A percentile compares a stretch with the other conserved stretches of the same genome.
phyloP scores from a whole-genome alignment of 2,113 vertebrate species.

The Zapus hudsonius region DNA sequence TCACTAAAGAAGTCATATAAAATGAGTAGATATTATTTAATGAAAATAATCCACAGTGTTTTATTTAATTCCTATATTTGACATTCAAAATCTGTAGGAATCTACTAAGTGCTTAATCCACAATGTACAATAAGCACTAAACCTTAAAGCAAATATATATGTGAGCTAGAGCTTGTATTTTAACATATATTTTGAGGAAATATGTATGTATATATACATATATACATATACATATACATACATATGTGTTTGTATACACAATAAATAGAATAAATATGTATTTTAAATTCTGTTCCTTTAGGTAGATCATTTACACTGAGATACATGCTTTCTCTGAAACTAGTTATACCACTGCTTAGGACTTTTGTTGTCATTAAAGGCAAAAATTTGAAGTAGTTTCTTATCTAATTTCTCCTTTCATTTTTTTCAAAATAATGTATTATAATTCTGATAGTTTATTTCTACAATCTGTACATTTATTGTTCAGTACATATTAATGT shows the following conservation, averaged over 20 bases:
- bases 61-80: neutral
- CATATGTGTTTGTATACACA: neutral
- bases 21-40: neutral
- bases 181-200: conserved; percentile 13
- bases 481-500: neutral
- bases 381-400: neutral
- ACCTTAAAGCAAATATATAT: neutral
- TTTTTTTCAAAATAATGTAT: conserved; percentile 38
- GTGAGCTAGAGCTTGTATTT: neutral
- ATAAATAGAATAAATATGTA: neutral
- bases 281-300: conserved; percentile 9
- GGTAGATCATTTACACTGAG: conserved; percentile 13
- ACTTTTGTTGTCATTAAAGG: conserved; percentile 17
- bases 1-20: conserved; percentile 23
- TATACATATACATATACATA: neutral
- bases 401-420: neutral
- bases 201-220: neutral
- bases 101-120: neutral
- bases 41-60: neutral
- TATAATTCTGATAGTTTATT: conserved; percentile 37
- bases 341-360: neutral
- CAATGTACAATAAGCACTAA: neutral
- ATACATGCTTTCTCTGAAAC: conserved; percentile 25
- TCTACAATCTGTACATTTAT: conserved; percentile 39
- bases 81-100: conserved; percentile 3